Evolutionary conservation across 2,797 vertebrate genomes (phyloP).

Genomic region (Sciaenops ocellatus): DNA sequence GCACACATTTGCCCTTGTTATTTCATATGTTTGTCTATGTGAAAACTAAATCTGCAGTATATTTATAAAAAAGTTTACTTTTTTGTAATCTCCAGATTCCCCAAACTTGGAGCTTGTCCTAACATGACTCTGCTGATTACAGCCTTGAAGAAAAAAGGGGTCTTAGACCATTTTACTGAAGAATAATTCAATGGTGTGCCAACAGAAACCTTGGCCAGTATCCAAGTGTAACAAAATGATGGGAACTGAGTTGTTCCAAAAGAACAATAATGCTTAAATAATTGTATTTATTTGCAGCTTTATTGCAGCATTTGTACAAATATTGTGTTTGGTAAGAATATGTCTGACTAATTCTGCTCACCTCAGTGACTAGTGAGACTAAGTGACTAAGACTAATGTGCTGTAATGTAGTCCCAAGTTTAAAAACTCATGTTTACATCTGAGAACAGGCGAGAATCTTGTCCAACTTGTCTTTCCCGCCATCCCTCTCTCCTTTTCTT

Average conservation of each 20-base stretch:
- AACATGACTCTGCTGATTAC: constrained; percentile 50
- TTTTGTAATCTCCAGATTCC: constrained; percentile 45
- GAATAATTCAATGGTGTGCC: neutral
- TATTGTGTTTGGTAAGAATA: neutral
- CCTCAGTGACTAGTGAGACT: neutral
- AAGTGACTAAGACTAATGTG: neutral
- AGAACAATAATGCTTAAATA: neutral
- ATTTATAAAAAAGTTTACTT: neutral
- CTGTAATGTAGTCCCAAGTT: neutral
- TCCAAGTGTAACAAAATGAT: neutral
- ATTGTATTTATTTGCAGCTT: neutral
- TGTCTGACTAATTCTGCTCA: neutral
- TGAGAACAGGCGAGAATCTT: neutral
- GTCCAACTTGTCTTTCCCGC: constrained; percentile 8
- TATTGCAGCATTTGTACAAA: neutral
- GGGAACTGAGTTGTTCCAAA: neutral
- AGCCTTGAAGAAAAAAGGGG: constrained; percentile 10
- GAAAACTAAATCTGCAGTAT: neutral
- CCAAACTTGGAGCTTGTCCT: constrained; percentile 48
- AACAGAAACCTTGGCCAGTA: neutral
- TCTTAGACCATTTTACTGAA: constrained; percentile 18
- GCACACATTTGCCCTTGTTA: neutral
- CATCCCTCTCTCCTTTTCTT: constrained; percentile 19
- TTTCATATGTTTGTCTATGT: neutral
- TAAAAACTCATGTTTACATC: neutral